Base-by-base conservation (phyloP, 2,888 invertebrate species). In the Plagodis dolabraria region DNA sequence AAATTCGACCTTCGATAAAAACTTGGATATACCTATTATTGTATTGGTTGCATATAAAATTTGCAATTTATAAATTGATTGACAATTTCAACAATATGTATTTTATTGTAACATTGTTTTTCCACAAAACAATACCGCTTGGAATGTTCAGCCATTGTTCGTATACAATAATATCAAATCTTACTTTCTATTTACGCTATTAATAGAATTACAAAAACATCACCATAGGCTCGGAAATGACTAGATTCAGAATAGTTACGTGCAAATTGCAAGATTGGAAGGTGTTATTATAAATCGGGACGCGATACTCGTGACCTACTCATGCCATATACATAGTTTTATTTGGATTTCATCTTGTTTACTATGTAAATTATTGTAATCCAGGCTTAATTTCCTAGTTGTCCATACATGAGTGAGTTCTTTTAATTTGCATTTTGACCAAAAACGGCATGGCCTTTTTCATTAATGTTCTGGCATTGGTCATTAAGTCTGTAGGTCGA, bases 171-270 rank as follows among this genome's bases (percentile, higher is more conserved):
- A 44, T 48, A 35, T 34, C 11, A 40, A 33, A 36, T 58, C 51
- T 53, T 56, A 63, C 65, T 64, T 68, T 68, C 65, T 61, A 61
- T 60, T 65, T 59, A 59, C 53, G 40, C 33, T 53, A 44, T 44
- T 58, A 46, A 45, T 53, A 45, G 45, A 52, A 47, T 43, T 57
- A 49, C 7, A 38, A 57, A 52, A 47, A 57, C 12, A 7, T 33
- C 40, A 49, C 59, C 54, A 50, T 50, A 46, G 46, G 47, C 43
- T 47, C 34, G 49, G 10, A 58, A 40, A 36, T 58, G 8, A 1
- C 12, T 34, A 12, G 47, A 38, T 44, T 43, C 40, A 46, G 42
- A 53, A 48, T 43, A 33, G 38, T 42, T 40, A 53, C 46, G 46
- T 49, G 40, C 53, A 42, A 58, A 49, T 54, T 40, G 47, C 10